Conservation (phyloP, 2,888 invertebrate species). For the Argyresthia albistria region DNA sequence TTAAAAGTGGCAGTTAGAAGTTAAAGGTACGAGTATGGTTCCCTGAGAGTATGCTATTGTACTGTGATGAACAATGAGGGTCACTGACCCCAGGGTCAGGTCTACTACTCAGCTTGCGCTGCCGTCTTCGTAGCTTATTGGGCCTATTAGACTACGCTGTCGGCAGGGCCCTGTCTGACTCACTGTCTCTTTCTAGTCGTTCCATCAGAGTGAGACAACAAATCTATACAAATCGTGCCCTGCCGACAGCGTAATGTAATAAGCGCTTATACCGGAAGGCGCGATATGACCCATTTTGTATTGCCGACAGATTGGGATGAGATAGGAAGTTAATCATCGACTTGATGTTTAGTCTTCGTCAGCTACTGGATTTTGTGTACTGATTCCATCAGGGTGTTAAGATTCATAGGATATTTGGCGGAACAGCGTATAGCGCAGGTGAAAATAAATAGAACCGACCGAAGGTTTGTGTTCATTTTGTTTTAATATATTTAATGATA, state of each 20-base stretch:
- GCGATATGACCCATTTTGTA: not conserved
- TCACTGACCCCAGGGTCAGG: constrained; percentile 39
- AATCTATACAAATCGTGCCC: too few relatives aligned
- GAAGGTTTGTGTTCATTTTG: too few relatives aligned
- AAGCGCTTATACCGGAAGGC: not conserved
- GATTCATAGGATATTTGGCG: too few relatives aligned
- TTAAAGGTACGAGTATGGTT: constrained; percentile 16
- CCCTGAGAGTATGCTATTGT: constrained; percentile 36
- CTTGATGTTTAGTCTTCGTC: not conserved
- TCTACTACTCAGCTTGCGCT: not conserved
- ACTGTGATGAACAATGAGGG: constrained; percentile 60
- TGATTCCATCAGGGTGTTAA: not conserved
- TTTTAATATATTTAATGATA: too few relatives aligned
- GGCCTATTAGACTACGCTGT: too few relatives aligned
- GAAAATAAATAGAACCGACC: too few relatives aligned
- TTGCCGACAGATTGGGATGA: not conserved
- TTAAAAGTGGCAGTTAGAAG: constrained; percentile 12
- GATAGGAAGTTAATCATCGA: not conserved
- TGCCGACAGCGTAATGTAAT: too few relatives aligned
- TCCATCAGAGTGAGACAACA: too few relatives aligned
- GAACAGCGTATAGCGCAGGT: too few relatives aligned
- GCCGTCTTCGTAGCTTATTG: not conserved
- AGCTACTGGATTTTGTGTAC: not conserved
- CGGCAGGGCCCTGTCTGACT: too few relatives aligned
- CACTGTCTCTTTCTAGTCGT: too few relatives aligned